phyloP scores from a whole-genome alignment of 2,797 vertebrate species.

The Malacoctenus gilli region DNA sequence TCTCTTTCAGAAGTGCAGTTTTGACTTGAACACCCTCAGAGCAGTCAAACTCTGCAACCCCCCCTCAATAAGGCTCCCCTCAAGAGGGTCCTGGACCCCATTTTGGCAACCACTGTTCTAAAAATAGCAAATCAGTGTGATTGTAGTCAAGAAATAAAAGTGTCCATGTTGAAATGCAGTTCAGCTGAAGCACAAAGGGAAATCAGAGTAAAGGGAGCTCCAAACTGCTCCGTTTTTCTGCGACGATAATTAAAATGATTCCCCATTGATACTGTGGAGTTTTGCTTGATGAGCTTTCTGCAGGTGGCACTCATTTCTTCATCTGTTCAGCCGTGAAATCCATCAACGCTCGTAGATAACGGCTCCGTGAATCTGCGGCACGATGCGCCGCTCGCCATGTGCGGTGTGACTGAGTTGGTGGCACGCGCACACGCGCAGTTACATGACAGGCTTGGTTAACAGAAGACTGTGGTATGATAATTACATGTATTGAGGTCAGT shows the following conservation, averaged over 20 bases:
- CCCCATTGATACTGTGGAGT: neutral
- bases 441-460: conserved; percentile 60
- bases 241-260: neutral
- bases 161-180: neutral
- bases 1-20: too few relatives aligned
- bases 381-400: conserved; percentile 43
- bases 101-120: too few relatives aligned
- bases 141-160: too few relatives aligned
- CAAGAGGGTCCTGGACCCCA: too few relatives aligned
- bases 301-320: conserved; percentile 25
- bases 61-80: too few relatives aligned
- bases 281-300: conserved; percentile 14
- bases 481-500: conserved; percentile 80
- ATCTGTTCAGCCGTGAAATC: conserved; percentile 19
- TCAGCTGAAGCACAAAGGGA: neutral
- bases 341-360: conserved; percentile 20
- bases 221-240: neutral
- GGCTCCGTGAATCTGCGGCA: conserved; percentile 40
- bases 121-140: too few relatives aligned
- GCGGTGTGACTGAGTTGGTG: conserved; percentile 50
- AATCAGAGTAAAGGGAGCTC: too few relatives aligned
- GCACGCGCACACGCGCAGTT: conserved; percentile 29
- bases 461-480: conserved; percentile 67
- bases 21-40: too few relatives aligned
- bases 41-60: too few relatives aligned